Percentiles rank a stretch among this genome's conserved stretches.
Evolutionary conservation across 2,888 invertebrate genomes (phyloP).

Genomic region (Cephus sareptanus): DNA sequence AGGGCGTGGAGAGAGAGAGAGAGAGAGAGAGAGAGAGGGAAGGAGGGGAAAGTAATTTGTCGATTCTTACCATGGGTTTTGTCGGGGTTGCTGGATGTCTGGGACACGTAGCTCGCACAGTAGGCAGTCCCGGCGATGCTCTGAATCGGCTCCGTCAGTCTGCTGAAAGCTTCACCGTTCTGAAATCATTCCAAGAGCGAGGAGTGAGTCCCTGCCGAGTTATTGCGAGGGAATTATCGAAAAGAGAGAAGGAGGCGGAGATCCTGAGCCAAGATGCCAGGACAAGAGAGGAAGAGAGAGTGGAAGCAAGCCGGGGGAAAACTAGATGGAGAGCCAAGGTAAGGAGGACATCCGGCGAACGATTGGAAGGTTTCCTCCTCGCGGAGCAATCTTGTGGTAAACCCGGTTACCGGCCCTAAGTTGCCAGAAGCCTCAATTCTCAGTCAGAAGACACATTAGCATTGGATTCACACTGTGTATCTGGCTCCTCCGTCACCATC

Average conservation of each 20-base stretch:
- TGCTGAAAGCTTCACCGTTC: constrained; percentile 46
- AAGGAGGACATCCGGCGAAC: constrained; percentile 61
- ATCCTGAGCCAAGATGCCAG: background rate
- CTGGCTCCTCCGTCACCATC: background rate
- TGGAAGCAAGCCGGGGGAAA: background rate
- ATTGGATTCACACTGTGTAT: background rate
- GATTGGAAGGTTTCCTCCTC: constrained; percentile 65
- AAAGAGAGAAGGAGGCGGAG: background rate
- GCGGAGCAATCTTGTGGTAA: constrained; percentile 65
- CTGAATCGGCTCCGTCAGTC: constrained; percentile 45
- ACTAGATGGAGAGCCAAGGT: background rate
- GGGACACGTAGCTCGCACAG: constrained; percentile 41
- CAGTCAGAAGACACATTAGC: background rate
- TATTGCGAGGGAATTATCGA: background rate
- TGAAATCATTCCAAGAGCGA: constrained; percentile 30
- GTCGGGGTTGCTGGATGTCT: constrained; percentile 30
- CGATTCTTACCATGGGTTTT: constrained; percentile 35
- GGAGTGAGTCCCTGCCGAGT: background rate
- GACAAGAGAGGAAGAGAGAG: background rate
- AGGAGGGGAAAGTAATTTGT: background rate
- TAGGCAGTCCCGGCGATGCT: constrained; percentile 36
- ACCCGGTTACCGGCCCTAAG: constrained; percentile 61
- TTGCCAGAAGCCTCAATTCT: background rate
- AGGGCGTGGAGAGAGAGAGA: background rate
- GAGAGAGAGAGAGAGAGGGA: background rate